Percentiles rank a stretch among this genome's conserved stretches.
Conservation (phyloP, 2,888 invertebrate genomes). For the Diploptera punctata region DNA sequence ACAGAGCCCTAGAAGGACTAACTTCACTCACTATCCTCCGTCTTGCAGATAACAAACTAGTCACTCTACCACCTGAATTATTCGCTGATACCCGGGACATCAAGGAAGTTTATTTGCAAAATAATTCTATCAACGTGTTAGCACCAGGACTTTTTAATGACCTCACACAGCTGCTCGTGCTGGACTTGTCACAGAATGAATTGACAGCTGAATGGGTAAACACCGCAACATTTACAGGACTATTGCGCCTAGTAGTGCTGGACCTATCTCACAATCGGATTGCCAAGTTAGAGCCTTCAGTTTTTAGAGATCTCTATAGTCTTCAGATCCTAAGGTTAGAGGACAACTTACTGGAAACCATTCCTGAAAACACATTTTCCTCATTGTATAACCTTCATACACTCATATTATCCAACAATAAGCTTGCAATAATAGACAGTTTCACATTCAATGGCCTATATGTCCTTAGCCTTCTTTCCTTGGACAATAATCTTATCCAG, state of each 20-base stretch:
- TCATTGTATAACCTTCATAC: conserved; percentile 81
- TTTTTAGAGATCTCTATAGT: conserved; percentile 79
- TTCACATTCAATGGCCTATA: conserved; percentile 78
- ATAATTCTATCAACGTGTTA: conserved; percentile 81
- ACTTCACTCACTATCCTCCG: conserved; percentile 74
- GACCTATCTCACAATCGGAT: conserved; percentile 80
- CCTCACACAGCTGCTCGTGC: conserved; percentile 73
- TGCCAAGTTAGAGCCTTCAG: conserved; percentile 73
- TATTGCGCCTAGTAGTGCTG: conserved; percentile 76
- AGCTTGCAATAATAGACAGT: conserved; percentile 75
- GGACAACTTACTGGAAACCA: conserved; percentile 76
- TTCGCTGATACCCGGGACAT: conserved; percentile 80
- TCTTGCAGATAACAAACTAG: conserved; percentile 80
- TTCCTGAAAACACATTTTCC: conserved; percentile 80
- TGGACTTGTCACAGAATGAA: conserved; percentile 81
- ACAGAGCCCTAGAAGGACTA: conserved; percentile 78
- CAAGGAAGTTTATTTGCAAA: conserved; percentile 80
- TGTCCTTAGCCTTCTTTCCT: conserved; percentile 75
- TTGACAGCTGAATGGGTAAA: conserved; percentile 84
- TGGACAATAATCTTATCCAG: conserved; percentile 81
- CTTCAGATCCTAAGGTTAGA: conserved; percentile 81
- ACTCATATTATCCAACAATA: conserved; percentile 81
- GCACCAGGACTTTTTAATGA: conserved; percentile 82
- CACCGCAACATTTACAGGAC: conserved; percentile 78
- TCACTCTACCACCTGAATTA: conserved; percentile 80